These are phyloP conservation scores for Sussaba pulchella DNA, from an alignment of 2,888 invertebrate genomes.

Conservation along the genomic window DNA sequence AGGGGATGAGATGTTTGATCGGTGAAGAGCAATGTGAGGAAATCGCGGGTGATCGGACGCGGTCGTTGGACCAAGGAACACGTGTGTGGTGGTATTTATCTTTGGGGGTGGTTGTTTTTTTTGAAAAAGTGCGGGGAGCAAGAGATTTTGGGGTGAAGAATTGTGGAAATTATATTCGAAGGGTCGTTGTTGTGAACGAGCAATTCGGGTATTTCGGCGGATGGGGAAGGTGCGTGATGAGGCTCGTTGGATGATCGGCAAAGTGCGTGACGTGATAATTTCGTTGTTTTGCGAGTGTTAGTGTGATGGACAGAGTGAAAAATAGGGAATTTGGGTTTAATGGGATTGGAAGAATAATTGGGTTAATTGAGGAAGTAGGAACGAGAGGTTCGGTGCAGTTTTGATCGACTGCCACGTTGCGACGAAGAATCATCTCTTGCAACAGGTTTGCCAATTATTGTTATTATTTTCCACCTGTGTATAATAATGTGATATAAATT, in stretches of 20 bases:
- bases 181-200: too few species aligned
- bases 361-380: neutral
- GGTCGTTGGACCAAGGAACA: constrained; percentile 26
- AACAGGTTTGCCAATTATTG: constrained; percentile 52
- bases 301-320: neutral
- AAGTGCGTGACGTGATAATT: neutral
- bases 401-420: constrained; percentile 24
- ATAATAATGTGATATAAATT: neutral
- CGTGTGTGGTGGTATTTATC: constrained; percentile 24
- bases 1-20: neutral
- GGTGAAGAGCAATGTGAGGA: constrained; percentile 16
- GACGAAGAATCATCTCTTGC: constrained; percentile 47
- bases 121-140: too few species aligned
- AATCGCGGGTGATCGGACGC: constrained; percentile 5
- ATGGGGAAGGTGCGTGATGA: too few species aligned
- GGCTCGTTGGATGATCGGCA: neutral
- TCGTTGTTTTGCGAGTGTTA: neutral
- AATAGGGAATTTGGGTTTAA: neutral
- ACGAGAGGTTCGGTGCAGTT: neutral
- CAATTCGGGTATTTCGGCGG: too few species aligned
- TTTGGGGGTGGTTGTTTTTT: neutral
- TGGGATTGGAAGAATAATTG: neutral
- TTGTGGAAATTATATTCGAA: too few species aligned
- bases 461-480: neutral
- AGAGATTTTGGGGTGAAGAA: neutral